A percentile compares a stretch with the other conserved stretches of the same genome.
These are phyloP conservation scores for Helogale parvula DNA, from an alignment of 2,113 vertebrate species.

Conservation along the genomic window DNA sequence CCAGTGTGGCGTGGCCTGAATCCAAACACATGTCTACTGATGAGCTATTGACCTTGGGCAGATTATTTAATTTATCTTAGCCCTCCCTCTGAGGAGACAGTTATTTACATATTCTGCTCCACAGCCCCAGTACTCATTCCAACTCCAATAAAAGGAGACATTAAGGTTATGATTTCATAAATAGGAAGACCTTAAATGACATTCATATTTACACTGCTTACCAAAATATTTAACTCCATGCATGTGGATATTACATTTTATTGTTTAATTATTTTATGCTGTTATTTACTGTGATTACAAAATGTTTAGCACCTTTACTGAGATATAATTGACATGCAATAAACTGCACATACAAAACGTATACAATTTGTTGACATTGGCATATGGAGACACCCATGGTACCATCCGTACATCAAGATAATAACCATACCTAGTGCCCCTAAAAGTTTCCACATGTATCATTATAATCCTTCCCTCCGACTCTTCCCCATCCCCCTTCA, in stretches of 20 bases:
- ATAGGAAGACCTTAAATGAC: neutral
- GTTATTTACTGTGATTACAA: neutral
- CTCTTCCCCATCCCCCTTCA: neutral
- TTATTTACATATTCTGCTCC: neutral
- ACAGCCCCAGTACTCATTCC: neutral
- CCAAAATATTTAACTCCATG: neutral
- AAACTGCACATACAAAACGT: neutral
- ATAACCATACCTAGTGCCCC: neutral
- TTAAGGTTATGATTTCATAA: conserved; percentile 29
- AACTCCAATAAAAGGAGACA: neutral
- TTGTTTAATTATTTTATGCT: neutral
- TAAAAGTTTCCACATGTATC: neutral
- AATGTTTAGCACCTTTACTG: conserved; percentile 24
- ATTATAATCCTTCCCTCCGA: neutral
- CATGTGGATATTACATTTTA: neutral
- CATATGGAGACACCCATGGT: neutral
- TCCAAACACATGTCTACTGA: neutral
- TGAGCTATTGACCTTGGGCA: neutral
- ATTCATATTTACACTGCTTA: neutral
- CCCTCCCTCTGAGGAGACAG: neutral
- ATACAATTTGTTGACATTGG: neutral
- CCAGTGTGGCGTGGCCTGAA: neutral
- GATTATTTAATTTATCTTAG: neutral
- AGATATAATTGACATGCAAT: neutral
- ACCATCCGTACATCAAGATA: neutral